Conservation (phyloP, 2,888 invertebrate species). For the Muschampia plurimacula region DNA sequence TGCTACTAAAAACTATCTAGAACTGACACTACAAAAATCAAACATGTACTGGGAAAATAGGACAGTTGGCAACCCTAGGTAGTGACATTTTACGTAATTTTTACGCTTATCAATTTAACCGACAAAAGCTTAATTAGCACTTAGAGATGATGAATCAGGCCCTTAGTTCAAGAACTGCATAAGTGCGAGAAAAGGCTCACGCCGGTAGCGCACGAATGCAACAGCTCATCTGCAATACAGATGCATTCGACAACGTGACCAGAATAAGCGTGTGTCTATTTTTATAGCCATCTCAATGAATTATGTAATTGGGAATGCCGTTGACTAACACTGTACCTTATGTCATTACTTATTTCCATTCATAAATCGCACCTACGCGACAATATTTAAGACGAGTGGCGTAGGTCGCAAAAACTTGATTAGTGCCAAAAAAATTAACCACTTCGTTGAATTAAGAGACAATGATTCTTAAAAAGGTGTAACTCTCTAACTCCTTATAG, state of each 20-base stretch:
- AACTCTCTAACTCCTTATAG: too few relatives aligned
- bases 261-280: slow-evolving; percentile 30
- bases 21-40: too few relatives aligned
- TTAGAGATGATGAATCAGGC: too few relatives aligned
- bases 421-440: background rate
- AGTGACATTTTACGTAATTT: too few relatives aligned
- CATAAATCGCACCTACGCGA: slow-evolving; percentile 40
- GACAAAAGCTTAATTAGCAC: too few relatives aligned
- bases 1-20: too few relatives aligned
- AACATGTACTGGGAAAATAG: too few relatives aligned
- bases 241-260: slow-evolving; percentile 32
- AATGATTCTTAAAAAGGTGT: background rate
- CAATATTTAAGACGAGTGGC: slow-evolving; percentile 1
- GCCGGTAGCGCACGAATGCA: slow-evolving; percentile 32
- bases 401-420: slow-evolving; percentile 18
- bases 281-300: slow-evolving; percentile 36
- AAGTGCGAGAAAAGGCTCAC: too few relatives aligned
- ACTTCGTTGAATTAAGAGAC: background rate
- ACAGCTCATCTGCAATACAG: slow-evolving; percentile 26
- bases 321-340: slow-evolving; percentile 56
- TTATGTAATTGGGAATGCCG: slow-evolving; percentile 77
- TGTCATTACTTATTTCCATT: slow-evolving; percentile 52
- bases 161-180: too few relatives aligned
- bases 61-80: too few relatives aligned
- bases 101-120: too few relatives aligned